Conservation (phyloP, 2,797 vertebrate species). For the Poecilia velifera region DNA sequence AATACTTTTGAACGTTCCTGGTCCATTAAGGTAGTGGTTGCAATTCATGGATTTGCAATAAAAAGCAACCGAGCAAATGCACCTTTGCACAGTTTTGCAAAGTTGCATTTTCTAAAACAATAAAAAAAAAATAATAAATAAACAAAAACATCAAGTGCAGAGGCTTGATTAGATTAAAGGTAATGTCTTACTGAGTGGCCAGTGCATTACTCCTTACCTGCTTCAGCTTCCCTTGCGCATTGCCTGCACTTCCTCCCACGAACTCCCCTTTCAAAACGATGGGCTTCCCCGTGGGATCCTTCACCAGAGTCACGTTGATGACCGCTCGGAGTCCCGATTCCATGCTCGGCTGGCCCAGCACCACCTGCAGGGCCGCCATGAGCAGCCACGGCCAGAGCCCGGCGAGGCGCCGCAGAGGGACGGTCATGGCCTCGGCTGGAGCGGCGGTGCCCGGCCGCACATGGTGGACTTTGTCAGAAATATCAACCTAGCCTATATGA, state of each 20-base stretch:
- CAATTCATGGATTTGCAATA: background rate
- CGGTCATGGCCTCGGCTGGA: slow-evolving; percentile 95
- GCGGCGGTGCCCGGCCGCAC: slow-evolving; percentile 89
- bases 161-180: background rate
- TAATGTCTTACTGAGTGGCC: background rate
- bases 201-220: slow-evolving; percentile 83
- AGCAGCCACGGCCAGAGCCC: slow-evolving; percentile 90
- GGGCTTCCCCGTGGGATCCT: slow-evolving; percentile 83
- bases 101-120: background rate
- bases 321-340: slow-evolving; percentile 88
- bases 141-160: background rate
- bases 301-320: slow-evolving; percentile 91
- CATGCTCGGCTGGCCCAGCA: slow-evolving; percentile 86
- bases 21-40: background rate
- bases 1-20: background rate
- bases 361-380: slow-evolving; percentile 92
- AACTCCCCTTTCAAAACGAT: slow-evolving; percentile 92
- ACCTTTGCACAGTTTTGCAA: background rate
- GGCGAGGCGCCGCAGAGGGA: slow-evolving; percentile 90
- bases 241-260: slow-evolving; percentile 87
- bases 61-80: background rate
- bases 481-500: background rate
- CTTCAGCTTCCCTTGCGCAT: slow-evolving; percentile 93
- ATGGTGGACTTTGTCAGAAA: slow-evolving; percentile 83
- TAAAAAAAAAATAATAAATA: background rate